Base-by-base conservation (phyloP, 2,888 invertebrate genomes). In the Eucera pruinosa region DNA sequence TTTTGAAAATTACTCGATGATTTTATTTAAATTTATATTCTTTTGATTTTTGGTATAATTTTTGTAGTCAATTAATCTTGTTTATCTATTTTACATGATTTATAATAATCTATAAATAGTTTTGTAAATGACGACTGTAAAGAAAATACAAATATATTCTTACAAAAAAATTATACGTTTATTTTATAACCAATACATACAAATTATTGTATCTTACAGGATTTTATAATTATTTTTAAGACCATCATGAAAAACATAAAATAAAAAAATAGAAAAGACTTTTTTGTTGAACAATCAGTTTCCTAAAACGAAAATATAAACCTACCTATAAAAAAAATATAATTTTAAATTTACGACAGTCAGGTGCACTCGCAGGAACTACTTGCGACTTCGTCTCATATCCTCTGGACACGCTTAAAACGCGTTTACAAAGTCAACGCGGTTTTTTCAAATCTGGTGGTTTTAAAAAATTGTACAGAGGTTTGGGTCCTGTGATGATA, bases 321-420 rank as follows among this genome's bases (percentile, higher is more conserved):
- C 23, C 0, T 50, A 39, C 11, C 11, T 11, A 2, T 15, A 6
- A 23, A 9, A 30, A n/a, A 41, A 47, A 52, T 43, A 47, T 50
- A 36, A 71, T 72, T 33, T 60, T 30, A 27, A 25, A 54, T 62
- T 62, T 45, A 52, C 48, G 52, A 60, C 43, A 91, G 91, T 90
- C 91, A 55, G 91, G 91, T 75, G 90, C 89, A 60, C 71, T 88
- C 41, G 98, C 99, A 18, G 99, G 99, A 0, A 93, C 97, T 9
- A 94, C 96, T 2, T 99, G 99, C 23, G 99, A 99, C 91, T 93
- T 98, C 2, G 93, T 96, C 0, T 93, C 99, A 39, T 99, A 97
- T 92, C 99, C 99, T 0, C 93, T 99, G 81, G 99, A 99, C 90
- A 99, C 99, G 0, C 92, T 99, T 7, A 99, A 99, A 93, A 99